Conservation (phyloP, 2,797 vertebrate species). For the Enteromius fasciolatus region DNA sequence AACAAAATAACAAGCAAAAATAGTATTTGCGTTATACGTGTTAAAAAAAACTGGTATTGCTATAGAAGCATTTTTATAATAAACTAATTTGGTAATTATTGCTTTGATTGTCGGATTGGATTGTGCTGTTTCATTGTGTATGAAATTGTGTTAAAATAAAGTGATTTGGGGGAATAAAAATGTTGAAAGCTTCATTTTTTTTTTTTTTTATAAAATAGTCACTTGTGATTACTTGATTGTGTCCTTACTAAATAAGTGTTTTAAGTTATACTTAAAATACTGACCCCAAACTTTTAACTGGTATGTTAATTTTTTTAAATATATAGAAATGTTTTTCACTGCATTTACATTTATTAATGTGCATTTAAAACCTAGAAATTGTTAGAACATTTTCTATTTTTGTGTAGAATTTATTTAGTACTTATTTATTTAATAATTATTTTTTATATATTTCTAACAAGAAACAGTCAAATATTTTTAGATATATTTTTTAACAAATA, state of each 20-base stretch:
- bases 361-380: background rate
- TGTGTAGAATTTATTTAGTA: too few species aligned
- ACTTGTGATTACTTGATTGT: background rate
- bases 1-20: background rate
- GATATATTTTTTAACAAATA: too few species aligned
- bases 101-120: background rate
- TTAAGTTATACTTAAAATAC: too few species aligned
- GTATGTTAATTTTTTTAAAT: background rate
- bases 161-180: background rate
- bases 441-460: background rate
- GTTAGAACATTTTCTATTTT: too few species aligned
- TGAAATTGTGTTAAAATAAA: background rate
- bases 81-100: background rate
- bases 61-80: background rate
- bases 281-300: background rate
- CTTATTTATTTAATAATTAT: too few species aligned
- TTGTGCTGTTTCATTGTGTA: background rate
- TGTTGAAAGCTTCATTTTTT: too few species aligned
- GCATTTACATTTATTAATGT: background rate
- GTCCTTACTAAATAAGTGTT: too few species aligned
- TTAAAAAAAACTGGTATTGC: background rate
- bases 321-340: background rate
- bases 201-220: too few species aligned
- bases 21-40: background rate
- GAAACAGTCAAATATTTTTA: background rate